Conservation (phyloP, 2,888 invertebrate genomes). For the Alcis repandata region DNA sequence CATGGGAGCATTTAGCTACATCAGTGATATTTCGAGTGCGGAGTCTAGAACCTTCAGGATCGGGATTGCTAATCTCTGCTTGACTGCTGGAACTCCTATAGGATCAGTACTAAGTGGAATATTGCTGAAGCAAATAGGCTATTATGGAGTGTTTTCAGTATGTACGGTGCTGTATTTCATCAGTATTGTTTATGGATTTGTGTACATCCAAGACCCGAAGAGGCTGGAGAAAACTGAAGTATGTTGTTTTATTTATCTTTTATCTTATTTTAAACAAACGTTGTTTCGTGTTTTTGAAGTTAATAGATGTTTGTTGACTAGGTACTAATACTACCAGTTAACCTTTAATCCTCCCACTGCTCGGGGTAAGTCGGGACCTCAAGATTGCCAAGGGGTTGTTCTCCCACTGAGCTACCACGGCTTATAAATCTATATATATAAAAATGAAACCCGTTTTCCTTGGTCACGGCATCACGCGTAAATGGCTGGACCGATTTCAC, state of each 20-base stretch:
- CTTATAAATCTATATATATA: too few species aligned
- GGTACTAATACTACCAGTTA: too few species aligned
- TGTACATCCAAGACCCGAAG: constrained; percentile 74
- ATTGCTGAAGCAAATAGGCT: constrained; percentile 75
- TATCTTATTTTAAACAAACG: not conserved
- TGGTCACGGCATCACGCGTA: too few species aligned
- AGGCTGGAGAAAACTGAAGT: constrained; percentile 62
- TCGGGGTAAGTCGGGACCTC: too few species aligned
- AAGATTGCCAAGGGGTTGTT: too few species aligned
- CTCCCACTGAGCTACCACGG: too few species aligned
- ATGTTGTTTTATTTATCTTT: constrained; percentile 26
- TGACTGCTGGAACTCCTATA: constrained; percentile 75
- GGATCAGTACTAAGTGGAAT: constrained; percentile 78
- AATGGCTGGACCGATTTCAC: too few species aligned
- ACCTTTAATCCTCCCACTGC: too few species aligned
- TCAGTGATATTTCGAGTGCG: constrained; percentile 85
- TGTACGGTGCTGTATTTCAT: constrained; percentile 73
- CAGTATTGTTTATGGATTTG: constrained; percentile 77
- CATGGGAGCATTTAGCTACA: constrained; percentile 87
- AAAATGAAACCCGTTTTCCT: too few species aligned
- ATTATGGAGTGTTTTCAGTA: constrained; percentile 82
- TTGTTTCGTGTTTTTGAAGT: not conserved
- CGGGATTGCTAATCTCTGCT: constrained; percentile 82
- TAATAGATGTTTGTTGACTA: too few species aligned
- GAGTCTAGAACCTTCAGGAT: constrained; percentile 87